Base-by-base conservation (phyloP, 2,888 invertebrate species). In the Chymomyza procnemis region DNA sequence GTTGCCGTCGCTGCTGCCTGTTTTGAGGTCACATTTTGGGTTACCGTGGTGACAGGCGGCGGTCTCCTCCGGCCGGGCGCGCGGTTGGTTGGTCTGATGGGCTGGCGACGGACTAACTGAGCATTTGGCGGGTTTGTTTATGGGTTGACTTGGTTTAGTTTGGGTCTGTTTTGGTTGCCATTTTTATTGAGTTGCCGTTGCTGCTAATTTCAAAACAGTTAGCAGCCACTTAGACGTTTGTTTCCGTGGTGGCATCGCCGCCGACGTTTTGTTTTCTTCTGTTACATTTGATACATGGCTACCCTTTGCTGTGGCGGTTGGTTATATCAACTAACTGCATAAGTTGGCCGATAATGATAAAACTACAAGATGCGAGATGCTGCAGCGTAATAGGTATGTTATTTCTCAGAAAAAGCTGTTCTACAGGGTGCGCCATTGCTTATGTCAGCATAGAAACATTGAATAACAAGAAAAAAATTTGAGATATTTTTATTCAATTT, bases 1-100 rank as follows among this genome's bases (percentile, higher is more conserved):
- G 34, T 41, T 41, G 3, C 4, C 6, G 30, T 6, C 6, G 9
- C 12, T 41, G 34, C 16, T 50, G 30, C 48, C 52, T 50, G 61
- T 74, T 79, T 83, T 80, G 79, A 76, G 84, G 80, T 84, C 78
- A 79, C 78, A 73, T 48, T 71, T 77, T 66, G 69, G 78, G 73
- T 82, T 71, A 66, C 69, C 77, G 76, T 74, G 74, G 72, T 79
- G 82, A 79, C 67, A 66, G 72, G 30, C 48, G 21, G 54, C 56
- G 50, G 30, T 16, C 34, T 41, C 34, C 34, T n/a, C 9, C 2
- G 34, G 12, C 34, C 12, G 34, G 34, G 34, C 34, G 34, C 6
- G 12, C 34, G 4, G 6, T 9, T 3, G 34, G 34, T 30, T 6
- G 30, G 34, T 41, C 34, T 41, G 34, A 0, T 12, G 12, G 34